These are phyloP conservation scores for Strigops habroptila DNA, from an alignment of 2,113 vertebrate species.

Conservation along the genomic window DNA sequence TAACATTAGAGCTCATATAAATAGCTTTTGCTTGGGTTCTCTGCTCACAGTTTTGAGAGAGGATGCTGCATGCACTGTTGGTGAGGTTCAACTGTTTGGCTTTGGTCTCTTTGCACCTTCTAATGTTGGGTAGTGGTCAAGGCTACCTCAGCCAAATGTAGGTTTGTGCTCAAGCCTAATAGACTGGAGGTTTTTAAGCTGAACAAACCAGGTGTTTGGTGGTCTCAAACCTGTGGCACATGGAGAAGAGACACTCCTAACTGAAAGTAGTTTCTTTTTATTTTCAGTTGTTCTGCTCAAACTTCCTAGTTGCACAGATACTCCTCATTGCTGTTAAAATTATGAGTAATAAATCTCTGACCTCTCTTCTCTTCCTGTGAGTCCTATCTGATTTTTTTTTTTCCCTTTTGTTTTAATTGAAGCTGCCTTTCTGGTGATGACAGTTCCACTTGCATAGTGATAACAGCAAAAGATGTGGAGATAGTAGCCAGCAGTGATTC, in stretches of 20 bases:
- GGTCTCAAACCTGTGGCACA: fast-evolving
- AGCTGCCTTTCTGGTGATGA: constrained; percentile 93
- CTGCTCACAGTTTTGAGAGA: neutral
- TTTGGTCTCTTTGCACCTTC: neutral
- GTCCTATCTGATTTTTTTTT: neutral
- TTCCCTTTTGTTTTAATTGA: neutral
- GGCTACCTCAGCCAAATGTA: neutral
- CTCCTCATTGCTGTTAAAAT: neutral
- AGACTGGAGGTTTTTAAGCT: neutral
- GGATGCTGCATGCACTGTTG: neutral
- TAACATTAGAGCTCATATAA: neutral
- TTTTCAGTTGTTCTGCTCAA: neutral
- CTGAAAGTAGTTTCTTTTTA: neutral
- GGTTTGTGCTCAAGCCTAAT: neutral
- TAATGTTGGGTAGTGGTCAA: neutral
- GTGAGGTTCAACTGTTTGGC: neutral
- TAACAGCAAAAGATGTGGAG: constrained; percentile 91
- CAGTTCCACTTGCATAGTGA: constrained; percentile 86
- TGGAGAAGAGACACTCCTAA: neutral
- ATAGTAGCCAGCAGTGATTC: constrained; percentile 97
- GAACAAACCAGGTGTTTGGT: neutral
- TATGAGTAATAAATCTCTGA: neutral
- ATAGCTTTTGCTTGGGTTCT: neutral
- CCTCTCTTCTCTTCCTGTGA: neutral
- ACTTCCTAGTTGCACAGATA: neutral